Evolutionary conservation across 1,140 invertebrate genomes (phyloP), one percentile per base, ranked within the genome.

Genomic region (Mesaphorura yosii): DNA sequence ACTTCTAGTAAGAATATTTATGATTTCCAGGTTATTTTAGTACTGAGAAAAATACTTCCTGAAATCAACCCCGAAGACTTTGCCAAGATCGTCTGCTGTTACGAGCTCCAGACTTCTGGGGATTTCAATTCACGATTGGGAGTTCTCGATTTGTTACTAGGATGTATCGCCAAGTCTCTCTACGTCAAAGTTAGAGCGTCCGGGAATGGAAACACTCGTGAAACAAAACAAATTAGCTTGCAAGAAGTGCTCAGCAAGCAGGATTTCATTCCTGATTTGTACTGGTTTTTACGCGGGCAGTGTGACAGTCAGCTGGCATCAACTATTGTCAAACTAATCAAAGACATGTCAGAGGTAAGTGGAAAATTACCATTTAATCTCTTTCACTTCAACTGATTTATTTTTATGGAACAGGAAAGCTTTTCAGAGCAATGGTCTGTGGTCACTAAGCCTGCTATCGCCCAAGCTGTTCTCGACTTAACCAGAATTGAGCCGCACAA

Each of bases 281-380:
- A 62, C 23, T 62, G 60, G 60, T 62, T 58, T 34, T 26, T 62
- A 6, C 40, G 53, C 6, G 60, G 60, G 28, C 50, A 56, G 23
- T 50, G 48, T n/a, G 57, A 62, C 40, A 48, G 48, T 7, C 56
- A 88, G 67, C 76, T 93, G 42, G 86, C 90, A 3, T 83, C 89
- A 69, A 81, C 84, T 41, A 88, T 95, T 26, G 87, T 92, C 25
- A 78, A 79, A 46, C 75, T 97, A 2, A 76, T 97, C 0, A 81
- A 84, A 55, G 91, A 97, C 67, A 89, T 97, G 86, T 82, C 86
- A 17, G 78, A 84, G 62, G 88, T 92, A 74, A 78, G 78, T 34
- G 28, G 41, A 6, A 44, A 50, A 51, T 53, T 59, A 46, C 25
- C 42, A 44, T 51, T 34, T 34, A 34, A 34, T 34, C n/a, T 34